Base-by-base conservation (phyloP, 2,797 vertebrate genomes). In the Prunella strophiata region DNA sequence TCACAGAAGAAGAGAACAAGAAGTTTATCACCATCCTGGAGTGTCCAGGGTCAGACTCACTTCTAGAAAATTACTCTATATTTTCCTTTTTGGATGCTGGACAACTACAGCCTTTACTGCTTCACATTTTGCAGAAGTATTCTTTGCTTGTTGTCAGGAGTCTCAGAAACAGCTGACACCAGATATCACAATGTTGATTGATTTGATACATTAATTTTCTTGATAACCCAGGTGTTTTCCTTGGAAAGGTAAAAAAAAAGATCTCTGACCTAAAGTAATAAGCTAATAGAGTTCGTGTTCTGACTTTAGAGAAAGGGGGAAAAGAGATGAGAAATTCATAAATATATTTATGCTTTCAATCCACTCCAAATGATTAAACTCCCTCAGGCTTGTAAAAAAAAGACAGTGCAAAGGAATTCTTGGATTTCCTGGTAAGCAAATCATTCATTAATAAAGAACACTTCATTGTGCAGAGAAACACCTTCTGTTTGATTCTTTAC, bases 301-400 rank as follows among this genome's bases (percentile, higher is more conserved):
- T 93, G 93, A 96, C 70, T 94, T 87, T 26, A 82, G 82, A 94
- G 85, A 15, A 36, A 2, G 18, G 4, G 16, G 11, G 32, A 1
- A 1, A 30, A 66, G 47, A 88, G 47, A 55, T 92, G 19, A 72
- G 78, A 92, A 80, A 91, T 93, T 97, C 95, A 96, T 98, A 97
- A 97, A 97, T 96, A 92, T 95, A 97, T 98, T 97, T 96, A 97
- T 97, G 90, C 73, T 80, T 96, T 82, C 92, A 96, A 91, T 68
- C 83, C 78, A 92, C 96, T 88, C 94, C 94, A 95, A 96, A 95
- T 97, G 97, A 98, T 97, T 97, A 97, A 97, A 96, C 66, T 93
- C 63, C 63, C 55, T 20, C 57, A 88, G 84, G 81, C 71, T 83
- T 79, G 72, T 54, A 0, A 9, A 43, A 76, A 43, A 74, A 34